Evolutionary conservation across 2,888 invertebrate species (phyloP), one percentile per base, ranked within the genome.

Genomic region (Acrobasis suavella): DNA sequence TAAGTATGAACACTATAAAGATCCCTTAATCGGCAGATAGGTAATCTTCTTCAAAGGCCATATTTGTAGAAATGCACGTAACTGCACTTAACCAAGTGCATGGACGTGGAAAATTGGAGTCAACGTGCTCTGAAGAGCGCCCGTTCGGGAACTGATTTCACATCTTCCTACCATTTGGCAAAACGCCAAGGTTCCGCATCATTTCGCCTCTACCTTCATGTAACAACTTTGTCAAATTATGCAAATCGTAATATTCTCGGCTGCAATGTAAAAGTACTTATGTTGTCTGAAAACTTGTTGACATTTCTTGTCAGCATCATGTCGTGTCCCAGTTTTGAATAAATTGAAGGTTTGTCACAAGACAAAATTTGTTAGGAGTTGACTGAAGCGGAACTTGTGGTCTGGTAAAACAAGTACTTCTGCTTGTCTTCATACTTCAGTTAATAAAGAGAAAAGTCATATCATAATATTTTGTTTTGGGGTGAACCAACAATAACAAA

Each of bases 61-160:
- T 58, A n/a, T 12, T 49, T 22, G 16, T 37, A 52, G 58, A 65
- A 58, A 52, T 46, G 32, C 46, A 58, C 49, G 50, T 58, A 59
- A 50, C 54, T 60, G 10, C 37, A 62, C 46, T 52, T 15, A 64
- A 62, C 64, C 65, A 69, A 65, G 69, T 68, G 73, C 74, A 74
- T 65, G 64, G 65, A 68, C 63, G 71, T 76, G 76, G 77, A 81
- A 81, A 82, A 81, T 80, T 78, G 72, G 73, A 71, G 67, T 67
- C 65, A 67, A 67, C 76, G 72, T 75, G 77, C 76, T 74, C 64
- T 65, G 52, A 67, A 75, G 74, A 69, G 69, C 69, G 66, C 71
- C 22, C 66, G 68, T 67, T 67, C 62, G 64, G 9, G 54, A 50
- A 15, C 61, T 69, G 66, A 70, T 72, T 70, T 68, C 68, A 71